Evolutionary conservation across 1,140 invertebrate genomes (phyloP).

Genomic region (Teleopsis dalmanni): DNA sequence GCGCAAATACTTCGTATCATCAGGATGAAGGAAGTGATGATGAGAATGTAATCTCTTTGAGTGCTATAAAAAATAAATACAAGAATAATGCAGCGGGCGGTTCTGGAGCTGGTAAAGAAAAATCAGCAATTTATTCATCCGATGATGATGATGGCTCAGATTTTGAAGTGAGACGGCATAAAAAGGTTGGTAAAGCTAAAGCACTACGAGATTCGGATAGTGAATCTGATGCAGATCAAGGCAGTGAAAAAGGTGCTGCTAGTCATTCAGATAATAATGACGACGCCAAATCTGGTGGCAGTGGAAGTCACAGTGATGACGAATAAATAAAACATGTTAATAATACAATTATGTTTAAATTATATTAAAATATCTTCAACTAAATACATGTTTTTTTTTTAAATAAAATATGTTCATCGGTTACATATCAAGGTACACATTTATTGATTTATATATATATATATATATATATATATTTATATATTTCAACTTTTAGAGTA

Average conservation of each 20-base stretch:
- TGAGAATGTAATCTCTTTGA: slow-evolving; percentile 82
- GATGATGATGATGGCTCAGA: slow-evolving; percentile 86
- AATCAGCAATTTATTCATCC: slow-evolving; percentile 80
- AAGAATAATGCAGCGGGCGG: slow-evolving; percentile 55
- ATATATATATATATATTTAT: too few relatives aligned
- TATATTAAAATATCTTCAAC: neutral
- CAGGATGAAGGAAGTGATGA: slow-evolving; percentile 81
- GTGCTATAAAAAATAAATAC: slow-evolving; percentile 92
- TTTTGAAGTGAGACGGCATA: slow-evolving; percentile 67
- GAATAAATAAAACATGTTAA: neutral
- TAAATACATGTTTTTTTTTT: too few relatives aligned
- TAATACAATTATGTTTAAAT: neutral
- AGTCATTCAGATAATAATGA: slow-evolving; percentile 25
- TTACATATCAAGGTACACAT: neutral
- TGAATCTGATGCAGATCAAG: slow-evolving; percentile 41
- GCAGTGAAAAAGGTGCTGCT: slow-evolving; percentile 20
- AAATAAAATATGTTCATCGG: neutral
- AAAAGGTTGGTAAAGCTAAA: slow-evolving; percentile 71
- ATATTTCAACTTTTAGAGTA: too few relatives aligned
- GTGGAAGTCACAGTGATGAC: slow-evolving; percentile 8
- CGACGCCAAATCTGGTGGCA: slow-evolving; percentile 7
- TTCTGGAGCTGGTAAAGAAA: slow-evolving; percentile 38
- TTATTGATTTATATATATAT: neutral
- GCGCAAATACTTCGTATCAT: slow-evolving; percentile 41
- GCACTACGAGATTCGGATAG: slow-evolving; percentile 69